A percentile compares a stretch with the other conserved stretches of the same genome.
phyloP scores from a whole-genome alignment of 2,113 vertebrate species.

The Cranoglanis bouderius region DNA sequence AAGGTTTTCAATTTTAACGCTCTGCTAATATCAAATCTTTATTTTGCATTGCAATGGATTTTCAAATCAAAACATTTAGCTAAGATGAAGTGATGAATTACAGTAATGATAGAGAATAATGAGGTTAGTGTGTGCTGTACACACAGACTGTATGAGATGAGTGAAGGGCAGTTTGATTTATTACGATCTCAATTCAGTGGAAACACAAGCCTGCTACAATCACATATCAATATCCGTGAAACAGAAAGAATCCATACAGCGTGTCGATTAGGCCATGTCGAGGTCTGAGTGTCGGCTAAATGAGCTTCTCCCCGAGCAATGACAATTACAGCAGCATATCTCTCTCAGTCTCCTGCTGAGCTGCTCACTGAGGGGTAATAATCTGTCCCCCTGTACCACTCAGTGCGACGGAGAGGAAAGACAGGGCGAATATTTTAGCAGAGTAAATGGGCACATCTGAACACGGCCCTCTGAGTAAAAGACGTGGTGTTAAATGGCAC shows the following conservation, averaged over 20 bases:
- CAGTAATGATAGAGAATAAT: background rate
- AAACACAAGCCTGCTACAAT: background rate
- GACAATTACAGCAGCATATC: background rate
- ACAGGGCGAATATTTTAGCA: background rate
- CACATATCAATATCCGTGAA: background rate
- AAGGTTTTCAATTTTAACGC: background rate
- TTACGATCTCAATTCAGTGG: background rate
- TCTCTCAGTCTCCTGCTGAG: background rate
- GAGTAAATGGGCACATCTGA: background rate
- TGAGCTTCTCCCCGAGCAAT: background rate
- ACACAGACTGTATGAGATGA: background rate
- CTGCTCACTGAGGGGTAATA: conserved; percentile 4
- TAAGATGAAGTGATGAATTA: background rate
- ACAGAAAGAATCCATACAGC: background rate
- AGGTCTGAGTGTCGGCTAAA: background rate
- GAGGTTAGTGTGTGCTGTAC: background rate
- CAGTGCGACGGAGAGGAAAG: background rate
- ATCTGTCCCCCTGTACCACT: background rate
- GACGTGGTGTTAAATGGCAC: background rate
- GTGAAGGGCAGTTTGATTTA: background rate
- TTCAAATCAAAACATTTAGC: conserved; percentile 2
- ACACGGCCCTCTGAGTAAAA: background rate
- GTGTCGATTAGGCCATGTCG: background rate
- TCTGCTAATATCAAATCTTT: background rate
- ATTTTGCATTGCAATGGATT: background rate